Evolutionary conservation across 2,113 vertebrate genomes (phyloP), one percentile per base, ranked within the genome.

Genomic region (Mormoops blainvillei): DNA sequence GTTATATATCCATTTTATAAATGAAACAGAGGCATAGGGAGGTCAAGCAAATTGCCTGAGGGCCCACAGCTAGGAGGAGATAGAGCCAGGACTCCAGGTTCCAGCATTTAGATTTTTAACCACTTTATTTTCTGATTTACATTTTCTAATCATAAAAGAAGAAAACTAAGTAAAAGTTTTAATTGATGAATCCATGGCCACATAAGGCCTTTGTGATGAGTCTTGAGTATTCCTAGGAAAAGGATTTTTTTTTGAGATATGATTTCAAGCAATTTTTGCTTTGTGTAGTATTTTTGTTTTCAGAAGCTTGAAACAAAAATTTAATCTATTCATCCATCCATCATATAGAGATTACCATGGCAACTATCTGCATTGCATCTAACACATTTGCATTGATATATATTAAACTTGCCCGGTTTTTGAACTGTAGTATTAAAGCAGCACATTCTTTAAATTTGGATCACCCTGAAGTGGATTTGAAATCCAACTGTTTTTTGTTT

Each of bases 271-370:
- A 85, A 48, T 58, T 95, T 94, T 94, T 97, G 36, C 28, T 76
- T 88, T 67, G 12, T 85, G 36, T 92, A 31, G 41, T 80, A 83
- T 89, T 96, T 97, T 95, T 87, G 28, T 94, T 97, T 97, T 92
- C 58, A 95, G 70, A 87, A 92, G 26, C 52, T 91, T 48, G 93
- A 84, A 96, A 94, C 61, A 95, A 95, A 89, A 93, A 88, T 87
- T 93, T 87, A 94, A 93, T 96, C 54, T 81, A 74, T 48, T 77
- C 45, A 94, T 92, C 87, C 24, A 95, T 93, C 80, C 89, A 97
- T 91, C 83, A 85, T 94, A 86, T 58, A 20, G 45, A 94, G 18
- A 95, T 96, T 94, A 74, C 92, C 63, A 94, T 94, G 89, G 85
- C 85, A 97, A 94, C 90, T 48, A 11, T 95, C 65, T 52, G 38